Evolutionary conservation across 2,888 invertebrate species (phyloP).

Genomic region (Rhodophaea formosa): DNA sequence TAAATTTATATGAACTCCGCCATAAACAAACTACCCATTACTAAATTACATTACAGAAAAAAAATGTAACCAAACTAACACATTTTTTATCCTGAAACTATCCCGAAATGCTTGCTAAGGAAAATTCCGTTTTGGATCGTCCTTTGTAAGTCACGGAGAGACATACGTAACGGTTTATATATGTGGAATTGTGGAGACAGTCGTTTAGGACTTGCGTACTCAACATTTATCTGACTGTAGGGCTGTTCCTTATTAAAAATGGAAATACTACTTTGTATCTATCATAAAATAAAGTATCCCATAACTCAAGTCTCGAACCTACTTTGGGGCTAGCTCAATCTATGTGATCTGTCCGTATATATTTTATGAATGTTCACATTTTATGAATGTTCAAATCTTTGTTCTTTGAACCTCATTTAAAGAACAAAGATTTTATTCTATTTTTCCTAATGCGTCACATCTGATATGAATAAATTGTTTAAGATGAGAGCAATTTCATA

Average conservation of each 20-base stretch:
- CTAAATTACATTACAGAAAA: not conserved
- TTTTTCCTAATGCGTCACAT: no score
- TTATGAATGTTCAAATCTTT: no score
- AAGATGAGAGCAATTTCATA: no score
- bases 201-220: constrained; percentile 16
- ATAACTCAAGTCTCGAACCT: no score
- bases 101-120: not conserved
- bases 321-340: no score
- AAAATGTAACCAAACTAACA: not conserved
- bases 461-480: no score
- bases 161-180: constrained; percentile 10
- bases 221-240: constrained; percentile 6
- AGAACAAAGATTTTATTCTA: no score
- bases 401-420: no score
- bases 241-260: not conserved
- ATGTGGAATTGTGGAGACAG: constrained; percentile 13
- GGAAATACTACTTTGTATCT: not conserved
- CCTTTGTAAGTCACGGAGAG: constrained; percentile 3
- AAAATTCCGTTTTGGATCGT: constrained; percentile 3
- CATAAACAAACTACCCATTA: not conserved
- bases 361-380: no score
- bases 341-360: no score
- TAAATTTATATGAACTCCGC: not conserved
- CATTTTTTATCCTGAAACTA: not conserved
- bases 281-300: no score